Evolutionary conservation across 1,140 invertebrate species (phyloP).

Genomic region (Drosophila prosaltans): DNA sequence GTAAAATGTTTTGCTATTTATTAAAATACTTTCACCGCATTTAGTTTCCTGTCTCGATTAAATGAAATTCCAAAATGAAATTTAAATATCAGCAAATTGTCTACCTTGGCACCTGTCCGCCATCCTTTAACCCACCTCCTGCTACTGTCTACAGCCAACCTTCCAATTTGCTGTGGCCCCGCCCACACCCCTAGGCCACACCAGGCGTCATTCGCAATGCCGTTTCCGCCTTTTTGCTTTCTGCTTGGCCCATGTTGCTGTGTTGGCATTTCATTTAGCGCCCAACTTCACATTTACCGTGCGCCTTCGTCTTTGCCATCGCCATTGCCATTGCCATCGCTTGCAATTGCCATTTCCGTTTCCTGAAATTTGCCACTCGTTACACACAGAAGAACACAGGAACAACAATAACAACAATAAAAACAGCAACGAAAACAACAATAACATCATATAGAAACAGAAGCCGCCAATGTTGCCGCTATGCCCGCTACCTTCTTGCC

Average conservation of each 20-base stretch:
- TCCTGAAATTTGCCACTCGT: constrained; percentile 80
- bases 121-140: neutral
- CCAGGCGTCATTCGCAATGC: constrained; percentile 57
- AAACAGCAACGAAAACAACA: neutral
- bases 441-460: constrained; percentile 15
- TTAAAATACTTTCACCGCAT: constrained; percentile 18
- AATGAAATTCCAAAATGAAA: constrained; percentile 53
- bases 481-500: too few species aligned
- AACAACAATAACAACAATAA: constrained; percentile 1
- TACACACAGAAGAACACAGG: constrained; percentile 60
- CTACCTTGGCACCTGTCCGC: constrained; percentile 39
- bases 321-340: constrained; percentile 55
- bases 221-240: constrained; percentile 54
- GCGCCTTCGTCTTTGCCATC: constrained; percentile 40
- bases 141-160: too few species aligned
- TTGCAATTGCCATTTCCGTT: constrained; percentile 80
- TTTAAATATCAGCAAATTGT: constrained; percentile 73
- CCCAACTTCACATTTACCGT: constrained; percentile 74
- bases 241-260: constrained; percentile 68
- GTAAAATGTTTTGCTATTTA: constrained; percentile 27
- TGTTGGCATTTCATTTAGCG: constrained; percentile 79
- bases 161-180: too few species aligned
- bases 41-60: constrained; percentile 23
- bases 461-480: neutral
- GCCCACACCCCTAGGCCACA: neutral